phyloP scores from a whole-genome alignment of 2,888 invertebrate species.

The Agonopterix subpropinquella region DNA sequence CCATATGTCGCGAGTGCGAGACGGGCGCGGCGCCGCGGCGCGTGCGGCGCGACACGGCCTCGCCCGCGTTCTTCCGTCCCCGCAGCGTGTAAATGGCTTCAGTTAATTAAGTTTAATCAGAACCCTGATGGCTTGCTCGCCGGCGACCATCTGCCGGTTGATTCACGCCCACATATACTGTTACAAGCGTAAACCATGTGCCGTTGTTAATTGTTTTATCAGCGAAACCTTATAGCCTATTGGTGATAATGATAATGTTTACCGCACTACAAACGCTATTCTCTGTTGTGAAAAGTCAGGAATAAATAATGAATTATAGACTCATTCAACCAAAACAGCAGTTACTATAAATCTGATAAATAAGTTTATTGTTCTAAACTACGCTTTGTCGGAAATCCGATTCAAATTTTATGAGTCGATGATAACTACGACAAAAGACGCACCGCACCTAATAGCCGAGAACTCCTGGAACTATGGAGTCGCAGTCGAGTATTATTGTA shows the following conservation, averaged over 20 bases:
- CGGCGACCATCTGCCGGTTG: slow-evolving; percentile 59
- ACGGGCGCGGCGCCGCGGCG: slow-evolving; percentile 10
- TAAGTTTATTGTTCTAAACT: slow-evolving; percentile 6
- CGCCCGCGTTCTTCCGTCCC: slow-evolving; percentile 25
- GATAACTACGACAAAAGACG: neutral
- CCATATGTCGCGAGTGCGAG: slow-evolving; percentile 20
- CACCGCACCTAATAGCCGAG: no score
- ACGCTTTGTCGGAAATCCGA: neutral
- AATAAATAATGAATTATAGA: no score
- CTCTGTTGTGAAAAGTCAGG: no score
- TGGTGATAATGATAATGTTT: neutral
- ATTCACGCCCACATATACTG: slow-evolving; percentile 64
- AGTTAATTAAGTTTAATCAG: slow-evolving; percentile 76
- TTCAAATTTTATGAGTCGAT: slow-evolving; percentile 2
- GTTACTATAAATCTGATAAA: slow-evolving; percentile 4
- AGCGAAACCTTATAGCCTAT: slow-evolving; percentile 7
- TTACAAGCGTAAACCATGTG: slow-evolving; percentile 30
- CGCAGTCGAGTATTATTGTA: no score
- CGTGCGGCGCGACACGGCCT: slow-evolving; percentile 26
- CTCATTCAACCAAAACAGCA: no score
- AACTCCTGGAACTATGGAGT: no score
- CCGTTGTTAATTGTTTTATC: slow-evolving; percentile 5
- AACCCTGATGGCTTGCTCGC: slow-evolving; percentile 45
- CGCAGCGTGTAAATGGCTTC: slow-evolving; percentile 68
- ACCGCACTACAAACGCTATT: neutral